Evolutionary conservation across 2,797 vertebrate genomes (phyloP), one percentile per base, ranked within the genome.

Genomic region (Diplodus puntazzo): DNA sequence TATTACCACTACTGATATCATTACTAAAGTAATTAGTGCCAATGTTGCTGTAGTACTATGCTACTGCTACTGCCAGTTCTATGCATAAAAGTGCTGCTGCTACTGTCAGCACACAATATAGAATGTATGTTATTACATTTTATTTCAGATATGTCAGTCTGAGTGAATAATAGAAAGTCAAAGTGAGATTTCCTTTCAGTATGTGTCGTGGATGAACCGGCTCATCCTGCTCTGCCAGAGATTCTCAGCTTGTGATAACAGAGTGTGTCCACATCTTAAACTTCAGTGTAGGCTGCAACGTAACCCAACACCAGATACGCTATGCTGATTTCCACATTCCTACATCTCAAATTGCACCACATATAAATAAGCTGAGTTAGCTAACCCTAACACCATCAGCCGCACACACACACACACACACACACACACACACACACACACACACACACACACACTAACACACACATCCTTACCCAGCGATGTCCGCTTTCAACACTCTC

Each of bases 291-390:
- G 39, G 65, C 79, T 50, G 54, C 87, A 83, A 80, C 13, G 86
- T 65, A 91, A 92, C 89, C 84, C 39, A 82, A 77, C 46, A 80
- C 87, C 86, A 74, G 74, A 77, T 82, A 88, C 83, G 83, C 82
- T 74, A 16, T 10, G 60, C 69, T 89, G 71, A 77, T 83, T 88
- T 91, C 83, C 77, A 86, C 81, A 92, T 88, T 90, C 90, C 89
- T 79, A 74, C 66, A 81, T 90, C 87, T 92, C 76, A 75, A 78
- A 84, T 77, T 81, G 75, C 79, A 80, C 57, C 73, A 79, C 69
- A 72, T 52, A 84, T 54, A 85, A 86, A 86, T 85, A 84, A 62
- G 17, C 46, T 3, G 30, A 23, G 53, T 88, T 68, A 79, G 39
- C 39, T 11, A 39, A 39, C 39, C 34, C 9, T 39, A 39, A 39